phyloP scores from a whole-genome alignment of 64 coral and sea anemone species.

The Platygyra sinensis region DNA sequence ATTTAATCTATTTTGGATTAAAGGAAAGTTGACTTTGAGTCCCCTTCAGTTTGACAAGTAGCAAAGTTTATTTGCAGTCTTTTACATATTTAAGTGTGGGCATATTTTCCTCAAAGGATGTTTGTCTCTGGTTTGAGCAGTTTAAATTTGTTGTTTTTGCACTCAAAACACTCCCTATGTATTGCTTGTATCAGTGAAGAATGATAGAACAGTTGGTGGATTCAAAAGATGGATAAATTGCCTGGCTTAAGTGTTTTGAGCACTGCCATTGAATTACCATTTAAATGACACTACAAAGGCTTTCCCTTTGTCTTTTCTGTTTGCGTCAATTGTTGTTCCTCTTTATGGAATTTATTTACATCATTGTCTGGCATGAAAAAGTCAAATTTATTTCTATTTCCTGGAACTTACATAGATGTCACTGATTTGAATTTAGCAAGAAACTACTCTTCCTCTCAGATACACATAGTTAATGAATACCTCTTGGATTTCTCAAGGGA shows the following conservation, averaged over 20 bases:
- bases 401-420: neutral
- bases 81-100: neutral
- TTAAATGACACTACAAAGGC: slow-evolving; percentile 2
- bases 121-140: neutral
- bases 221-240: neutral
- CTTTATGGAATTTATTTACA: neutral
- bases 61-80: neutral
- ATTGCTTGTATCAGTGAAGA: neutral
- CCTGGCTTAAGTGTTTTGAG: slow-evolving; percentile 1
- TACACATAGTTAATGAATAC: too few species aligned
- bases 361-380: neutral
- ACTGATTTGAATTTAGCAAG: neutral
- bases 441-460: neutral
- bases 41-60: neutral
- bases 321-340: neutral
- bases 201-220: neutral
- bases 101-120: neutral
- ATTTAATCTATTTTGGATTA: slow-evolving; percentile 30
- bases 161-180: neutral
- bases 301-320: neutral
- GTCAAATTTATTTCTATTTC: neutral
- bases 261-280: neutral
- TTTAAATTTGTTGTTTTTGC: neutral
- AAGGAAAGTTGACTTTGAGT: slow-evolving; percentile 7
- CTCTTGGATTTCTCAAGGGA: neutral